Conservation (phyloP, 2,888 invertebrate genomes). For the Caenorhabditis uteleia region DNA sequence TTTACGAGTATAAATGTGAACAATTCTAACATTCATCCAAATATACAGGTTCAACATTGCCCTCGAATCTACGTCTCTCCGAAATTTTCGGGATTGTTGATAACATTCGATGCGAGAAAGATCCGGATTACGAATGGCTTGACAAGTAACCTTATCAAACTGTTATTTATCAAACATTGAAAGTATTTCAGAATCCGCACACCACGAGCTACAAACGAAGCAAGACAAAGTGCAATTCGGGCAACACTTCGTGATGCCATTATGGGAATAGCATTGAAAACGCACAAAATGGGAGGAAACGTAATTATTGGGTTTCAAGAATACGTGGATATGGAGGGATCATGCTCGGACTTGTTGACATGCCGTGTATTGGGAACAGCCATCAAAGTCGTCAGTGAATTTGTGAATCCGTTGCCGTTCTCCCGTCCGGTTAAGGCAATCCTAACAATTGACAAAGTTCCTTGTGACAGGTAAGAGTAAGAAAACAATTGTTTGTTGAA, state of each 20-base stretch:
- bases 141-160: constrained; percentile 77
- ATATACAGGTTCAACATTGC: constrained; percentile 27
- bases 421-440: constrained; percentile 33
- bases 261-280: constrained; percentile 38
- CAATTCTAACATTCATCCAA: too few species aligned
- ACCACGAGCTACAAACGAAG: constrained; percentile 94
- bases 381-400: constrained; percentile 15
- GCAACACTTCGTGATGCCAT: constrained; percentile 35
- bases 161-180: constrained; percentile 6
- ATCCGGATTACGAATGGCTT: constrained; percentile 98
- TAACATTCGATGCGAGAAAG: constrained; percentile 76
- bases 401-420: constrained; percentile 6
- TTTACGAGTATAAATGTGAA: background rate
- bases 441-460: constrained; percentile 36
- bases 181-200: constrained; percentile 78
- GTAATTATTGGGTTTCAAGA: constrained; percentile 42
- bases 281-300: constrained; percentile 38
- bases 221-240: constrained; percentile 77
- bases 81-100: constrained; percentile 61
- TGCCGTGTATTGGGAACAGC: constrained; percentile 47
- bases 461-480: constrained; percentile 14
- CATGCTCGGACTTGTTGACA: constrained; percentile 20
- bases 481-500: background rate
- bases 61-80: constrained; percentile 13
- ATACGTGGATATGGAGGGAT: constrained; percentile 48